phyloP scores from a whole-genome alignment of 2,888 invertebrate genomes.

The Tortrix viridana region DNA sequence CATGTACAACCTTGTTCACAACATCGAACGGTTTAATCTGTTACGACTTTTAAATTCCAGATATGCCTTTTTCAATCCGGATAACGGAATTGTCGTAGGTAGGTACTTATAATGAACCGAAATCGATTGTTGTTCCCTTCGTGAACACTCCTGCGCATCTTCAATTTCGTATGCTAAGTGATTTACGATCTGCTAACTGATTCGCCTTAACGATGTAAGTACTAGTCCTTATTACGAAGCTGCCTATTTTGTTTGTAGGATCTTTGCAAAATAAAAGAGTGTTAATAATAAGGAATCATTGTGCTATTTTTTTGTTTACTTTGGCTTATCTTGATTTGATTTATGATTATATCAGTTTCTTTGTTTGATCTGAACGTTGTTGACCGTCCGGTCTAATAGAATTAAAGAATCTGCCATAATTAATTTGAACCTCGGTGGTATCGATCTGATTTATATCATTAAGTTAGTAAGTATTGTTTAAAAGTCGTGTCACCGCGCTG shows the following conservation, averaged over 20 bases:
- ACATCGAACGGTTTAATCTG: too few species aligned
- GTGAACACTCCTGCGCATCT: conserved; percentile 31
- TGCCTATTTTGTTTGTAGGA: conserved; percentile 34
- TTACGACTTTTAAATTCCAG: too few species aligned
- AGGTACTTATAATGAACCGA: conserved; percentile 62
- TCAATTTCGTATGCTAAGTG: conserved; percentile 44
- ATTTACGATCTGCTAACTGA: conserved; percentile 66
- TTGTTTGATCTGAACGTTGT: neutral
- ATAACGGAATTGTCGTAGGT: conserved; percentile 49
- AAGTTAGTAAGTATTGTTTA: too few species aligned
- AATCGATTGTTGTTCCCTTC: conserved; percentile 62
- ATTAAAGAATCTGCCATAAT: too few species aligned
- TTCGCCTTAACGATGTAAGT: conserved; percentile 43
- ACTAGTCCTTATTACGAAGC: conserved; percentile 45
- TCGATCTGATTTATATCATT: too few species aligned
- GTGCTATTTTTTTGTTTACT: conserved; percentile 21
- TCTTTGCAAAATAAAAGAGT: conserved; percentile 24
- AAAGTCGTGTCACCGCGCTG: too few species aligned
- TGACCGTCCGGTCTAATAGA: too few species aligned
- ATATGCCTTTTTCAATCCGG: too few species aligned
- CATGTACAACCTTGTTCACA: too few species aligned
- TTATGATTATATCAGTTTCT: neutral
- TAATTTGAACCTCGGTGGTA: too few species aligned
- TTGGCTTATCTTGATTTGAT: neutral
- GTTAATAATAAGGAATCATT: conserved; percentile 29